Evolutionary conservation across 2,888 invertebrate species (phyloP).

Genomic region (Seira sanloemensis): DNA sequence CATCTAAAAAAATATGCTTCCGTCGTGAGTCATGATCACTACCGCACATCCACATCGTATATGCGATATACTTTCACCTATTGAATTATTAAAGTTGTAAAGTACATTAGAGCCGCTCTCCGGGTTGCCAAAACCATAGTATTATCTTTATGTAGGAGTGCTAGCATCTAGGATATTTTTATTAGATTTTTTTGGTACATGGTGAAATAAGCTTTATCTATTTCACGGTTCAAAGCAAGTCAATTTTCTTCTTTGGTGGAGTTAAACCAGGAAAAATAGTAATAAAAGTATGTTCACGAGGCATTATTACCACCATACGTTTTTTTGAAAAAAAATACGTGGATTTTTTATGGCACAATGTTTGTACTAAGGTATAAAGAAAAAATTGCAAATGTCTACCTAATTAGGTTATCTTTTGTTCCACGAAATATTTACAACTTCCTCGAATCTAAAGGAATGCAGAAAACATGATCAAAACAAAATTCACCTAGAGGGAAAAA

Average conservation of each 20-base stretch:
- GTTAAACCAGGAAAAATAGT: slow-evolving; percentile 1
- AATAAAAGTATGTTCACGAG: slow-evolving; percentile 11
- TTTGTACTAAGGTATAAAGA: not conserved
- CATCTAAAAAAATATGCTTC: too few relatives aligned
- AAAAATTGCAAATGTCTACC: not conserved
- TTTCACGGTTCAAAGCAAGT: slow-evolving; percentile 52
- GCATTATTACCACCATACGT: not conserved
- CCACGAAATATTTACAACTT: slow-evolving; percentile 13
- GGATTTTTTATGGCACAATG: not conserved
- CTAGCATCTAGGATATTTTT: not conserved
- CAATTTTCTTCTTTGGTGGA: slow-evolving; percentile 25
- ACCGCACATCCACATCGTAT: too few relatives aligned
- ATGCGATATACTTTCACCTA: slow-evolving; percentile 7
- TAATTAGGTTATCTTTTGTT: slow-evolving; percentile 12
- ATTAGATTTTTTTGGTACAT: slow-evolving; percentile 4
- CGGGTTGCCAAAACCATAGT: not conserved
- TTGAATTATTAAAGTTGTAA: slow-evolving; percentile 17
- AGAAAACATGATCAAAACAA: too few relatives aligned
- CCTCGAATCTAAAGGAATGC: too few relatives aligned
- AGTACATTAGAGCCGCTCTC: slow-evolving; percentile 1
- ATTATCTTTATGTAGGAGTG: not conserved
- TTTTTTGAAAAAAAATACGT: not conserved
- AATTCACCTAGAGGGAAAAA: too few relatives aligned
- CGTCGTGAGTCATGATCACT: too few relatives aligned
- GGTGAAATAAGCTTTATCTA: slow-evolving; percentile 42